Percentiles rank a stretch among this genome's conserved stretches.
Conservation (phyloP, 2,113 vertebrate genomes). For the Protobothrops flavoviridis region DNA sequence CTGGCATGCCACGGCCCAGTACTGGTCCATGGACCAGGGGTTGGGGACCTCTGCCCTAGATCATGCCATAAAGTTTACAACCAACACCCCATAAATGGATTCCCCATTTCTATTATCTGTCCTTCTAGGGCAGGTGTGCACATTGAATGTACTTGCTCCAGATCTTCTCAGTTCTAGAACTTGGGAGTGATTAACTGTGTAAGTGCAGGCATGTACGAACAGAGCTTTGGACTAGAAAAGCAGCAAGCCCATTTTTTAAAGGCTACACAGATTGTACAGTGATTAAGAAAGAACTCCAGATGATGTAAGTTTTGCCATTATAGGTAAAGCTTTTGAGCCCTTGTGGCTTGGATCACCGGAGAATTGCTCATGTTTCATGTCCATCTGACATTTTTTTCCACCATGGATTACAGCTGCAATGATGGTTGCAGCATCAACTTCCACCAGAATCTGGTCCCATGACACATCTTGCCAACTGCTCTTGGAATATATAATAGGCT, state of each 20-base stretch:
- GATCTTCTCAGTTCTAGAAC: background rate
- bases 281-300: background rate
- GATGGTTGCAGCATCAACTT: background rate
- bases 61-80: too few species aligned
- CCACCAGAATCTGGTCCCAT: background rate
- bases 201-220: fast-evolving
- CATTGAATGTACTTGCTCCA: background rate
- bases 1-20: too few species aligned
- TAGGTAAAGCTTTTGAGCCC: slow-evolving; percentile 9
- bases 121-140: background rate
- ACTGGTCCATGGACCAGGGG: too few species aligned
- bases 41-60: too few species aligned
- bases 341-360: background rate
- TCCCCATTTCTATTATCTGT: background rate
- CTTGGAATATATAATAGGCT: background rate
- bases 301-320: slow-evolving; percentile 58
- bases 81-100: background rate
- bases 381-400: slow-evolving; percentile 10
- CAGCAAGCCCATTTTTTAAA: background rate
- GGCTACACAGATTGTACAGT: background rate
- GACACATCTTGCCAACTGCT: background rate
- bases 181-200: background rate
- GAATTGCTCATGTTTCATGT: slow-evolving; percentile 22
- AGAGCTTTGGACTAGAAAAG: background rate
- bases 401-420: background rate